A percentile compares a stretch with the other conserved stretches of the same genome.
Evolutionary conservation across 2,797 vertebrate species (phyloP).

Genomic region (Xenentodon cancila): DNA sequence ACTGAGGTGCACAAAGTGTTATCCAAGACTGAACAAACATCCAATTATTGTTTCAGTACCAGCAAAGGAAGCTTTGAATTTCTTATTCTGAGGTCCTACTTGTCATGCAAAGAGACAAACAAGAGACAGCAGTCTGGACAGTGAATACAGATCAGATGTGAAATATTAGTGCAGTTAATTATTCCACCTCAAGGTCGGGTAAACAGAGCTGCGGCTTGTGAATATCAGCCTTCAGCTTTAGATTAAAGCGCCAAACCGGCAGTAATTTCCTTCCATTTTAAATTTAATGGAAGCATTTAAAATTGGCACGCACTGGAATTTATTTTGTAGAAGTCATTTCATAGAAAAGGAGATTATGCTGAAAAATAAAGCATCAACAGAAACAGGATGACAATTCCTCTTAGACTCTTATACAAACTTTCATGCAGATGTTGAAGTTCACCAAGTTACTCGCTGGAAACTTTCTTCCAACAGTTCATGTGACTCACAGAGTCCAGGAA

Average conservation of each 20-base stretch:
- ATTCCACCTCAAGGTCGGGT: conserved; percentile 58
- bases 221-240: conserved; percentile 51
- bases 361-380: conserved; percentile 26
- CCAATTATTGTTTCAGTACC: no score
- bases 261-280: conserved; percentile 63
- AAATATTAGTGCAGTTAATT: conserved; percentile 75
- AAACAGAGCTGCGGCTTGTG: conserved; percentile 55
- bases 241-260: conserved; percentile 65
- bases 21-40: no score
- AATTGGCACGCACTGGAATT: conserved; percentile 48
- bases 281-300: conserved; percentile 59
- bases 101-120: conserved; percentile 54
- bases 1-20: no score
- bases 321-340: conserved; percentile 4
- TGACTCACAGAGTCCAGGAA: conserved; percentile 3
- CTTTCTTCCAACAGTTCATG: conserved; percentile 10
- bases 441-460: conserved; percentile 17
- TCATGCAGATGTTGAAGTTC: conserved; percentile 27
- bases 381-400: conserved; percentile 24
- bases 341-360: background rate
- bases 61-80: conserved; percentile 4
- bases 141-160: conserved; percentile 65
- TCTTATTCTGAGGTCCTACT: conserved; percentile 34
- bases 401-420: conserved; percentile 19
- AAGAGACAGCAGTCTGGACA: conserved; percentile 57